These are phyloP conservation scores for Druceiella hillmani DNA, from an alignment of 2,888 invertebrate genomes.

Conservation along the genomic window DNA sequence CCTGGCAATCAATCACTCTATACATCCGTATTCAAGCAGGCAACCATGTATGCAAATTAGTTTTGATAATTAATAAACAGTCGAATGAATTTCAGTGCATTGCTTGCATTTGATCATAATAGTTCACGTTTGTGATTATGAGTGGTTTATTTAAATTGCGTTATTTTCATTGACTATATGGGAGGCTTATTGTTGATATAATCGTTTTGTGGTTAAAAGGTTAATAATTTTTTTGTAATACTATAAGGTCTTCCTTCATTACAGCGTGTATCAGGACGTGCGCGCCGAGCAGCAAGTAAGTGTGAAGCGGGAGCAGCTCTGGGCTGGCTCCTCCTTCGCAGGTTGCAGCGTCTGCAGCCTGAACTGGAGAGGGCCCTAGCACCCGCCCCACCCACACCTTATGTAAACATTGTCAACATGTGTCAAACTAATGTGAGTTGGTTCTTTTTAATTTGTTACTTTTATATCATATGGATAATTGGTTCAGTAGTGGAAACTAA, in stretches of 20 bases:
- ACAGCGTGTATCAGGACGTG: not conserved
- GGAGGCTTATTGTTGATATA: conserved; percentile 3
- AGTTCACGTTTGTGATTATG: no score
- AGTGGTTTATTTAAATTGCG: no score
- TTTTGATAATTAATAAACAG: no score
- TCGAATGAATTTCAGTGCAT: no score
- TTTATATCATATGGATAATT: no score
- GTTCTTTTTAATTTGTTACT: no score
- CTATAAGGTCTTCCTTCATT: not conserved
- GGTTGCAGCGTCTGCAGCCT: conserved; percentile 28
- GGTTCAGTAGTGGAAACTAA: no score
- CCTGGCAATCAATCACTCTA: no score
- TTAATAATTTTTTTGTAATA: not conserved
- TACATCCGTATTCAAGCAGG: no score
- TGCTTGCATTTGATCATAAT: no score
- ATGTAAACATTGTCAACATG: conserved; percentile 28
- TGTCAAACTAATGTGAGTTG: conserved; percentile 34
- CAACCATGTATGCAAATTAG: no score
- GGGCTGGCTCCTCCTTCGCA: conserved; percentile 32
- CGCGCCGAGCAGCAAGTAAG: conserved; percentile 31
- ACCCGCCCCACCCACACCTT: conserved; percentile 27
- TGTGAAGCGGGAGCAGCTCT: conserved; percentile 32
- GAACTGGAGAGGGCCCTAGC: conserved; percentile 24
- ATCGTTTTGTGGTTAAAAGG: conserved; percentile 12
- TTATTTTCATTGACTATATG: no score